Base-by-base conservation (phyloP, 2,888 invertebrate genomes). In the Pseudoips prasinana region DNA sequence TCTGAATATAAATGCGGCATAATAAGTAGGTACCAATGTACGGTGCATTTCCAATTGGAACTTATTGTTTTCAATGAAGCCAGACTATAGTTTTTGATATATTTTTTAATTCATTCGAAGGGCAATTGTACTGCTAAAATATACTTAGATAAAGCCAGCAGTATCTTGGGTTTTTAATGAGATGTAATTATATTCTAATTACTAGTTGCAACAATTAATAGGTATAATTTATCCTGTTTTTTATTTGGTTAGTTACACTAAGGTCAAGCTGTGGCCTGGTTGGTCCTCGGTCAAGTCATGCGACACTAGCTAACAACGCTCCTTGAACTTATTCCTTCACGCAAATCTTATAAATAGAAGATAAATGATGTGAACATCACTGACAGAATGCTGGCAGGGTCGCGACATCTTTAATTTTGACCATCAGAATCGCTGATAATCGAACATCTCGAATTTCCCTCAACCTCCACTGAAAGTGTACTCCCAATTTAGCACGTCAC, bases 401-500 rank as follows among this genome's bases (percentile, higher is more conserved):
- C 23, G 39, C 37, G 14, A 10, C 17, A 27, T 10, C 31, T 8
- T 30, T 19, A 26, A 7, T 10, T 25, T 10, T 8, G 5, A 1
- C 25, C 20, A 10, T 37, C 32, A 29, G n/a, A n/a, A n/a, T 27
- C 14, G 42, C 11, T 29, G 37, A n/a, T 27, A 17, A 27, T 30
- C 23, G 23, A 46, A 39, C 60, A 68, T 75, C 72, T 81, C 75
- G 52, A 43, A 65, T 79, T 79, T 78, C 75, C 50, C 58, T 58
- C 65, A 66, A 65, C 49, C 50, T 58, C 47, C 52, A 51, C 62
- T 60, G 61, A 56, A 64, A 70, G 52, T 56, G 51, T 63, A 57
- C 30, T 79, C 83, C 78, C 64, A 77, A 84, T 76, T 84, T 85
- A 83, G 86, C 77, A 72, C 70, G 66, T 71, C 68, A 73, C 73